Percentiles rank a stretch among this genome's conserved stretches.
phyloP scores from a whole-genome alignment of 2,113 vertebrate species.

The Salvelinus fontinalis region DNA sequence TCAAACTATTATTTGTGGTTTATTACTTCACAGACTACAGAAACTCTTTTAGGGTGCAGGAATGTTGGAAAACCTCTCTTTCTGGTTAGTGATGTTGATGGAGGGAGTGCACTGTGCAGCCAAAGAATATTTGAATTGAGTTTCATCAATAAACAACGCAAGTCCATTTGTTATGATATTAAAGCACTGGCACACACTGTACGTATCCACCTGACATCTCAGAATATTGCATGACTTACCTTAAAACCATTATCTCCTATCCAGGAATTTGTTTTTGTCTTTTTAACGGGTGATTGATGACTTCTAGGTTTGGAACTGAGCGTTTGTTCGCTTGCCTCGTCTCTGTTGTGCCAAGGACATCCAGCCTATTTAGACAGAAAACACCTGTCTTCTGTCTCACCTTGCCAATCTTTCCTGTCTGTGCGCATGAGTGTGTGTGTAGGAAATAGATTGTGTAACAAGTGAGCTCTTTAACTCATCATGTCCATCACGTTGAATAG shows the following conservation, averaged over 20 bases:
- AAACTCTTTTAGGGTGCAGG: background rate
- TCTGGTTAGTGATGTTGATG: background rate
- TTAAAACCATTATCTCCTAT: slow-evolving; percentile 23
- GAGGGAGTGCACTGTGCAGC: background rate
- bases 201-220: slow-evolving; percentile 1
- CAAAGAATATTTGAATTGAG: background rate
- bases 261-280: slow-evolving; percentile 39
- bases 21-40: too few relatives aligned
- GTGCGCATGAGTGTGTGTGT: background rate
- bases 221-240: slow-evolving; percentile 5
- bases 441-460: background rate
- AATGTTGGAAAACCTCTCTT: background rate
- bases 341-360: background rate
- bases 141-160: background rate
- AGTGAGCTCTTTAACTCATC: background rate
- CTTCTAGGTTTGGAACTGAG: background rate
- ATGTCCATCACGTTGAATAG: background rate
- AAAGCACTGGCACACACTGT: background rate
- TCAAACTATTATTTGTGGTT: too few relatives aligned
- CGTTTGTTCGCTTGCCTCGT: background rate
- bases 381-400: background rate
- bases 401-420: background rate
- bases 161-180: slow-evolving; percentile 5
- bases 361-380: slow-evolving; percentile 2
- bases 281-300: slow-evolving; percentile 46